Conservation (phyloP, 2,797 vertebrate species). For the Tolypeutes matacus region DNA sequence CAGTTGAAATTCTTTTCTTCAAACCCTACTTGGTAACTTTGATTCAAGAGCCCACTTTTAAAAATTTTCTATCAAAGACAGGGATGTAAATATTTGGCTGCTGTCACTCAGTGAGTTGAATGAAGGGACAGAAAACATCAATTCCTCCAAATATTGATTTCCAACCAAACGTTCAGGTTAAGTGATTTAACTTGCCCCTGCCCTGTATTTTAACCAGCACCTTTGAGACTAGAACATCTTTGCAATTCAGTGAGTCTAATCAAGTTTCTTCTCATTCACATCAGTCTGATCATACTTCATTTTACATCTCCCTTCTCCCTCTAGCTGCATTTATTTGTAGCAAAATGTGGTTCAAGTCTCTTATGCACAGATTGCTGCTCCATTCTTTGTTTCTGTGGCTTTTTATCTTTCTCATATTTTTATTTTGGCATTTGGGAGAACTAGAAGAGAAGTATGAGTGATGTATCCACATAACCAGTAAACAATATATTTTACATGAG, state of each 20-base stretch:
- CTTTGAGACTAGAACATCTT: background rate
- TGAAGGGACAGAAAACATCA: background rate
- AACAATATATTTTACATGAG: background rate
- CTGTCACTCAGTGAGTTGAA: background rate
- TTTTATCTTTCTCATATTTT: background rate
- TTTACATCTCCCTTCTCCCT: background rate
- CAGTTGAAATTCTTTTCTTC: background rate
- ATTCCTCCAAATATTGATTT: background rate
- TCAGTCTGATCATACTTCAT: background rate
- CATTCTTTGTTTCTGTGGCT: background rate
- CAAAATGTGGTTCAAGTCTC: background rate
- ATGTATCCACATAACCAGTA: background rate
- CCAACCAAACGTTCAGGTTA: background rate
- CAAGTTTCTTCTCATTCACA: background rate
- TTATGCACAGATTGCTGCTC: background rate
- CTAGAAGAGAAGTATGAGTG: background rate
- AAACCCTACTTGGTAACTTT: background rate
- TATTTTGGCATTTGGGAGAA: background rate
- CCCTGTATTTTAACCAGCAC: background rate
- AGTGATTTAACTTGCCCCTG: background rate
- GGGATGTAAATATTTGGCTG: background rate
- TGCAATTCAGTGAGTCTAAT: background rate
- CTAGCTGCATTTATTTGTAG: background rate
- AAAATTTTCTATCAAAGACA: background rate
- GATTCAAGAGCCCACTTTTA: background rate